Evolutionary conservation across 1,140 invertebrate genomes (phyloP).

Genomic region (Drosophila pallidifrons): DNA sequence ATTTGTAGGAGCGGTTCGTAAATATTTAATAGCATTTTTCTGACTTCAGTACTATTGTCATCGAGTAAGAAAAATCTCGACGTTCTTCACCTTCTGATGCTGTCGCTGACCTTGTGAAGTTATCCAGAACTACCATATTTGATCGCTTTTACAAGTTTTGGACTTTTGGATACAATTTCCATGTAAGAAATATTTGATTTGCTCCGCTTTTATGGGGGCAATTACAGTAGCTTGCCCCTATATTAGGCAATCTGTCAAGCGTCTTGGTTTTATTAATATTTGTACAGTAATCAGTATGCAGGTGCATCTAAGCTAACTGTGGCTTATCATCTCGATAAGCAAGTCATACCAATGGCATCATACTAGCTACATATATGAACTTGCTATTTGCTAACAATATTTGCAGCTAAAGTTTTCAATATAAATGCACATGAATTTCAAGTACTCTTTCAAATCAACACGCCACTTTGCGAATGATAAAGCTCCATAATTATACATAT

Average conservation of each 20-base stretch:
- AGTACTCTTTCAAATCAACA: too few relatives aligned
- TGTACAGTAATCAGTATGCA: not conserved
- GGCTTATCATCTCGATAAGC: not conserved
- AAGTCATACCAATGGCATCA: not conserved
- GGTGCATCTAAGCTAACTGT: not conserved
- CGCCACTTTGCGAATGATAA: too few relatives aligned
- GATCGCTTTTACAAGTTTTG: not conserved
- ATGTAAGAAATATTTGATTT: not conserved
- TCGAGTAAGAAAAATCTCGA: not conserved
- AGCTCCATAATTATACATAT: too few relatives aligned
- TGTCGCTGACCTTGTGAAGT: constrained; percentile 30
- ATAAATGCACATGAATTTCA: too few relatives aligned
- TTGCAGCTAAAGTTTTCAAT: too few relatives aligned
- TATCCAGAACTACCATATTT: not conserved
- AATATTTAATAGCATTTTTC: constrained; percentile 1
- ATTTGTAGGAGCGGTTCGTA: constrained; percentile 67
- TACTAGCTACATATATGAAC: not conserved
- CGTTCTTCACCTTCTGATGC: constrained; percentile 4
- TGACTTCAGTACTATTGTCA: not conserved
- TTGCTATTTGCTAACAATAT: too few relatives aligned
- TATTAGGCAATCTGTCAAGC: not conserved
- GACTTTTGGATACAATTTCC: not conserved
- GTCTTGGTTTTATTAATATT: not conserved
- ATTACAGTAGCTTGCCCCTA: not conserved
- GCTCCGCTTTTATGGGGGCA: constrained; percentile 1